These are phyloP conservation scores for Marronus borbonicus DNA, from an alignment of 2,888 invertebrate species.

Conservation along the genomic window DNA sequence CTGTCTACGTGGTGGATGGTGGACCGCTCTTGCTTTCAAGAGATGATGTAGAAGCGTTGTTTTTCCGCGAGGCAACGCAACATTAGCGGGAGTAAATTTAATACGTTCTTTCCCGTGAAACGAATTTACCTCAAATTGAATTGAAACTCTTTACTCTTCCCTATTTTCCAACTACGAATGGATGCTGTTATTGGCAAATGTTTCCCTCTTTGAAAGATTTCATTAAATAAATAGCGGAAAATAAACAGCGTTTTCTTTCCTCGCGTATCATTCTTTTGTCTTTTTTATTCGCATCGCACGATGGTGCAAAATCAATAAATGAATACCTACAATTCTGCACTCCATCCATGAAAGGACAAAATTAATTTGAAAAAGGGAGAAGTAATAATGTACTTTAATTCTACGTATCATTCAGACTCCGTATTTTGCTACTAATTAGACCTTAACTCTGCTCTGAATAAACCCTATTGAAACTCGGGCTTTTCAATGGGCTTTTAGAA, in stretches of 20 bases:
- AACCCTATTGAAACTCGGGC: conserved; percentile 35
- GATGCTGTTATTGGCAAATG: neutral
- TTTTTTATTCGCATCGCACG: neutral
- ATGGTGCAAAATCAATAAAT: conserved; percentile 7
- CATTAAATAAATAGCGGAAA: neutral
- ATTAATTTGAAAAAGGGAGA: conserved; percentile 13
- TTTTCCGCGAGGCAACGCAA: neutral
- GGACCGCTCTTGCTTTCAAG: neutral
- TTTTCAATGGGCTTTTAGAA: conserved; percentile 32
- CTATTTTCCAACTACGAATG: neutral
- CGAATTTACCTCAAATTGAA: conserved; percentile 18
- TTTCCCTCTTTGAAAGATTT: neutral
- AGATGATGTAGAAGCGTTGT: neutral
- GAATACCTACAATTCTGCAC: neutral
- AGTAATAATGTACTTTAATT: conserved; percentile 19
- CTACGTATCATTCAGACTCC: conserved; percentile 16
- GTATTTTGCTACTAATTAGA: conserved; percentile 34
- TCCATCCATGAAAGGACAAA: neutral
- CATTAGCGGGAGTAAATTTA: conserved; percentile 25
- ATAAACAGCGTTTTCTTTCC: neutral
- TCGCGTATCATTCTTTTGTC: neutral
- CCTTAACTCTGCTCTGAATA: conserved; percentile 18
- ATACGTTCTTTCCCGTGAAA: neutral
- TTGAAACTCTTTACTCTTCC: conserved; percentile 4
- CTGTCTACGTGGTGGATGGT: conserved; percentile 22